Conservation (phyloP, 2,113 vertebrate species). For the Chlamydotis undulata region DNA sequence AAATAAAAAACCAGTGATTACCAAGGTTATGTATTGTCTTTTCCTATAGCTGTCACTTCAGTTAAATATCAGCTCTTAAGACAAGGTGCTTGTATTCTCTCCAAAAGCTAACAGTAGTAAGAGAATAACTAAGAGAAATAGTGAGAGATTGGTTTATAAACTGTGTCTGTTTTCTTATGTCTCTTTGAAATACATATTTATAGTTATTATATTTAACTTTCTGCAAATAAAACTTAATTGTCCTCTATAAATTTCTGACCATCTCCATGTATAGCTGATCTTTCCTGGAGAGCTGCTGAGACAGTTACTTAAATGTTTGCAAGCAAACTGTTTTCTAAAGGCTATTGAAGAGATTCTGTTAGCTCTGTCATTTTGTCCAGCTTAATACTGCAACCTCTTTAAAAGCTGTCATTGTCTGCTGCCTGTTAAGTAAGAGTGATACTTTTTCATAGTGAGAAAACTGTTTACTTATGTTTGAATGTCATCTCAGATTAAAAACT, state of each 20-base stretch:
- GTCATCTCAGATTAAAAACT: slow-evolving; percentile 42
- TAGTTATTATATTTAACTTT: neutral
- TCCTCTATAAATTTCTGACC: neutral
- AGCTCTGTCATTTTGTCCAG: neutral
- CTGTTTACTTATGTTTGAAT: slow-evolving; percentile 30
- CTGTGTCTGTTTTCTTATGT: neutral
- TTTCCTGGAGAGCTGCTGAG: neutral
- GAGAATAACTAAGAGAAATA: neutral
- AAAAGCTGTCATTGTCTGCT: neutral
- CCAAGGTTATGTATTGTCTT: neutral
- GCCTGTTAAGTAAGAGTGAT: neutral
- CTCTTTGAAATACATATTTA: neutral
- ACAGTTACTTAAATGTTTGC: neutral
- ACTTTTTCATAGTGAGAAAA: neutral
- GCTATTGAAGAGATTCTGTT: neutral
- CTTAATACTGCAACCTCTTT: neutral
- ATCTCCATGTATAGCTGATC: neutral
- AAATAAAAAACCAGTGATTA: neutral
- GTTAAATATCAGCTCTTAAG: neutral
- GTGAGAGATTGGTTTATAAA: neutral
- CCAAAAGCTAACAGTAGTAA: neutral
- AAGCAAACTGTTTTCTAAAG: neutral
- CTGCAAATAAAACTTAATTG: neutral
- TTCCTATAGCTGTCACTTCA: neutral
- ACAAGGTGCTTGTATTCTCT: neutral